phyloP scores from a whole-genome alignment of 2,888 invertebrate genomes.

The Drepanosiphum platanoidis region DNA sequence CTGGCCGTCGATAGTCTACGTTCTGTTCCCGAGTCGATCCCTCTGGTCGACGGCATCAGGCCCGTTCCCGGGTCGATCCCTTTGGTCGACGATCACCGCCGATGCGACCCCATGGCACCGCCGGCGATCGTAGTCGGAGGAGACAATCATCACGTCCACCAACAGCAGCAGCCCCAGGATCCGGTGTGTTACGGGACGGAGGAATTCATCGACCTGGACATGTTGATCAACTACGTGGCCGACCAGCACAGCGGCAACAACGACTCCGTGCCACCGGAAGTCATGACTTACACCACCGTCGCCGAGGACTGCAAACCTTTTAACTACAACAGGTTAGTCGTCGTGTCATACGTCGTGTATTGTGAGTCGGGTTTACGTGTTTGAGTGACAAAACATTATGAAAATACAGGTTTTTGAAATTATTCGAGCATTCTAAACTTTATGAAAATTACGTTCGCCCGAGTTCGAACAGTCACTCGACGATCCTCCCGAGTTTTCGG shows the following conservation, averaged over 20 bases:
- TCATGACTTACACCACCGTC: neutral
- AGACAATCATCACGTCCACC: neutral
- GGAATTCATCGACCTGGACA: slow-evolving; percentile 68
- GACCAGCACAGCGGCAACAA: slow-evolving; percentile 66
- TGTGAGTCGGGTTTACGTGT: no score
- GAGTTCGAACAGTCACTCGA: no score
- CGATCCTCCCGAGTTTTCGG: no score
- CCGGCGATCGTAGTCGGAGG: neutral
- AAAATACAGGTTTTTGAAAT: no score
- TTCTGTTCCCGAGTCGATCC: neutral
- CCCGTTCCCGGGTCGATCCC: slow-evolving; percentile 39
- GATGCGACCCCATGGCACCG: slow-evolving; percentile 6
- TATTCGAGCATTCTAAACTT: no score
- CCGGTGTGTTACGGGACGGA: slow-evolving; percentile 65
- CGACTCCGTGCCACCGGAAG: slow-evolving; percentile 14
- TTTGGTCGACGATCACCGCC: neutral
- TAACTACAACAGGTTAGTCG: slow-evolving; percentile 24
- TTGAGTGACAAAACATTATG: no score
- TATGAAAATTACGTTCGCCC: no score
- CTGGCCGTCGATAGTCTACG: neutral
- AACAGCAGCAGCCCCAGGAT: slow-evolving; percentile 35
- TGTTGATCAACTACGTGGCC: slow-evolving; percentile 67
- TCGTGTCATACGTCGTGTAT: neutral
- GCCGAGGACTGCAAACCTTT: neutral
- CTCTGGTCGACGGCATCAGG: slow-evolving; percentile 44